These are phyloP conservation scores for Argyrosomus regius DNA, from an alignment of 2,797 vertebrate genomes.

Conservation along the genomic window DNA sequence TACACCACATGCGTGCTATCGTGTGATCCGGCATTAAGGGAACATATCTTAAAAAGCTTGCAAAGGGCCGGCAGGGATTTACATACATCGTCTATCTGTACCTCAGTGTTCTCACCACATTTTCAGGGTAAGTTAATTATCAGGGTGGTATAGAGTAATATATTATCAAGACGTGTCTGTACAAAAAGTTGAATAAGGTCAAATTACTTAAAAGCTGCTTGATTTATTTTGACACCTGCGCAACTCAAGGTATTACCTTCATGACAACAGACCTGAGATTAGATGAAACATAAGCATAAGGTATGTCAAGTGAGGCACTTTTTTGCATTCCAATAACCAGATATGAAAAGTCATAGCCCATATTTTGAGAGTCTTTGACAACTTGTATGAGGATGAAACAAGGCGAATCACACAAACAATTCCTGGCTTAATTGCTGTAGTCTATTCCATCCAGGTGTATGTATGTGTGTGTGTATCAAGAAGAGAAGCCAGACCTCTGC, in stretches of 20 bases:
- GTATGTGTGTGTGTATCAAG: constrained; percentile 18
- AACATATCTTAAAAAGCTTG: constrained; percentile 29
- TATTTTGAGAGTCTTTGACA: constrained; percentile 27
- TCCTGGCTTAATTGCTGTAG: constrained; percentile 7
- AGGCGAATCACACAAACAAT: constrained; percentile 6
- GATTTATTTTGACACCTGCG: constrained; percentile 64
- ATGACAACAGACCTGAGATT: constrained; percentile 47
- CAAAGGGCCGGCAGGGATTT: constrained; percentile 28
- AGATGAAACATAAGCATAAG: constrained; percentile 37
- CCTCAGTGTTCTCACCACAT: constrained; percentile 33
- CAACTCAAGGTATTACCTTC: constrained; percentile 42
- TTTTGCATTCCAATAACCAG: constrained; percentile 19
- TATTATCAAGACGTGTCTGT: constrained; percentile 51
- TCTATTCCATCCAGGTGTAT: constrained; percentile 2
- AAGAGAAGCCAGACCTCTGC: constrained; percentile 28
- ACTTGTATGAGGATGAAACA: constrained; percentile 20
- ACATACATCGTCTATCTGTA: constrained; percentile 6
- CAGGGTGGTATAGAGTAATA: constrained; percentile 31
- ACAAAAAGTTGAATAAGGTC: constrained; percentile 51
- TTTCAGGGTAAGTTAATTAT: constrained; percentile 53
- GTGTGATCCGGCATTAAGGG: constrained; percentile 12
- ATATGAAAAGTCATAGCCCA: constrained; percentile 28
- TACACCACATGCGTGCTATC: constrained; percentile 16
- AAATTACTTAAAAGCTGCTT: constrained; percentile 51
- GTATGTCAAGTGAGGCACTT: constrained; percentile 22